These are phyloP conservation scores for Dreissena rostriformis DNA, from an alignment of 1,140 invertebrate species.

Conservation along the genomic window DNA sequence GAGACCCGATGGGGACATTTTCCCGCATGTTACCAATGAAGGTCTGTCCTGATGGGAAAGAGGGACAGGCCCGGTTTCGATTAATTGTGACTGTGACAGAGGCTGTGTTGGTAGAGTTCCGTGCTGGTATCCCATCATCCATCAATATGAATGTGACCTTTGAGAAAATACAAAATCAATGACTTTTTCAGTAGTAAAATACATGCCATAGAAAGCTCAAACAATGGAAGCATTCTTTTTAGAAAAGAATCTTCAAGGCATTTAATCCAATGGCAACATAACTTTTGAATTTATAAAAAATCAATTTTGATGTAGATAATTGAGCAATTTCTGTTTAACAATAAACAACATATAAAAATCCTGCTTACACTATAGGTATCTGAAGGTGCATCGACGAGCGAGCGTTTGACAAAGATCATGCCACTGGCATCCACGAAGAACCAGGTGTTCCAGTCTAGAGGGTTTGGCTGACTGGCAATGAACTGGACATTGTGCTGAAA, in stretches of 20 bases:
- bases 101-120: not conserved
- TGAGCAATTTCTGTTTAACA: no score
- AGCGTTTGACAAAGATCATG: constrained; percentile 58
- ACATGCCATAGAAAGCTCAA: no score
- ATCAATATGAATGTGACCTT: constrained; percentile 47
- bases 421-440: constrained; percentile 69
- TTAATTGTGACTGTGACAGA: constrained; percentile 43
- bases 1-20: constrained; percentile 11
- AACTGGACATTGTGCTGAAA: constrained; percentile 59
- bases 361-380: constrained; percentile 58
- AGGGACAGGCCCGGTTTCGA: constrained; percentile 42
- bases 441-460: constrained; percentile 24
- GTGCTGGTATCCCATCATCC: constrained; percentile 53
- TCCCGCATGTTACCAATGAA: constrained; percentile 11
- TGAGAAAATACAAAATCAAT: no score
- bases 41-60: not conserved
- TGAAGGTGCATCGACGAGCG: constrained; percentile 57
- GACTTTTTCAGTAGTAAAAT: no score
- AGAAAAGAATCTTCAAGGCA: no score
- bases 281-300: no score
- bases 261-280: no score
- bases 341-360: not conserved
- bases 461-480: constrained; percentile 10
- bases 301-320: no score
- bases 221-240: no score